Evolutionary conservation across 2,113 vertebrate genomes (phyloP).

Genomic region (Chroicocephalus ridibundus): DNA sequence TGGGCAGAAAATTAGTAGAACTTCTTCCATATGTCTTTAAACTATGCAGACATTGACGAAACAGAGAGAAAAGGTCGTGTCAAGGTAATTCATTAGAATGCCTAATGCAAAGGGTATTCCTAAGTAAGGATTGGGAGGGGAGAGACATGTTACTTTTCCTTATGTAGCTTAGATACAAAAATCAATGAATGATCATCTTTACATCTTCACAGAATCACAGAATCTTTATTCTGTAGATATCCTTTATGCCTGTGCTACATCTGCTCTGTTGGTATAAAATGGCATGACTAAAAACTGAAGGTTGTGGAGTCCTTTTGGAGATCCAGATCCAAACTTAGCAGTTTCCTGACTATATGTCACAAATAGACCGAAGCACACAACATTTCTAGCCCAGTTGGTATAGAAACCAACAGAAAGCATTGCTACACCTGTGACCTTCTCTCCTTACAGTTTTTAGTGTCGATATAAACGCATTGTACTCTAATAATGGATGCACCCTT

Average conservation of each 20-base stretch:
- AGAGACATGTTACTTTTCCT: background rate
- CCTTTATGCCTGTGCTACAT: background rate
- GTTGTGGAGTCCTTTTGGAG: background rate
- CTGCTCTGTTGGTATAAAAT: background rate
- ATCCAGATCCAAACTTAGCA: background rate
- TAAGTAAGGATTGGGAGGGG: background rate
- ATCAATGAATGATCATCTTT: background rate
- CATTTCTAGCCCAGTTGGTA: background rate
- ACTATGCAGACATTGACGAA: background rate
- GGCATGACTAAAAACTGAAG: background rate
- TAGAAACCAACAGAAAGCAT: background rate
- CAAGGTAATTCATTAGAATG: background rate
- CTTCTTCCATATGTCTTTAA: background rate
- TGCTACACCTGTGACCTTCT: background rate
- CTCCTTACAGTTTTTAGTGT: background rate
- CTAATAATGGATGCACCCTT: background rate
- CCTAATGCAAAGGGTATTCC: background rate
- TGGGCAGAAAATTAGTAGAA: background rate
- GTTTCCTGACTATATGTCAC: background rate
- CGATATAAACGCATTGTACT: background rate
- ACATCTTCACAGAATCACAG: background rate
- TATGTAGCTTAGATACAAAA: background rate
- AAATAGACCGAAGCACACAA: background rate
- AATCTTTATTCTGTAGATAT: background rate
- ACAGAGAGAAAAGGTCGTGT: background rate